Evolutionary conservation across 2,888 invertebrate genomes (phyloP).

Genomic region (Pterostichus madidus): DNA sequence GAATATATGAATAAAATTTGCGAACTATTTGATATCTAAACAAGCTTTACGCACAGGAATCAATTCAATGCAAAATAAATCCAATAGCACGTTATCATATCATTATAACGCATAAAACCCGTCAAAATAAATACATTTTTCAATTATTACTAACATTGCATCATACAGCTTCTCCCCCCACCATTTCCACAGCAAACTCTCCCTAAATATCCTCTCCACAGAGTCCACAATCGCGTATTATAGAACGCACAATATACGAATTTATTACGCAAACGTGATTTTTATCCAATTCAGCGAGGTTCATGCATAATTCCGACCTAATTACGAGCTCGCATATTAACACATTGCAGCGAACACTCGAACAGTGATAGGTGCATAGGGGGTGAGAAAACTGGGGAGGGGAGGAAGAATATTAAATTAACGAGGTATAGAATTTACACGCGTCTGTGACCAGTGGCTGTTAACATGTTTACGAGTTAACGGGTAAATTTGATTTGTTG

Average conservation of each 20-base stretch:
- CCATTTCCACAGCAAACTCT: background rate
- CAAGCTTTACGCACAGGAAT: background rate
- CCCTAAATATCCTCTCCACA: background rate
- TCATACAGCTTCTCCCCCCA: background rate
- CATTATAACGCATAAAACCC: constrained; percentile 48
- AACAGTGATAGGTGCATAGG: background rate
- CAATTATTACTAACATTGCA: constrained; percentile 38
- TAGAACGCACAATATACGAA: constrained; percentile 37
- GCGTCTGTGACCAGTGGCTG: constrained; percentile 3
- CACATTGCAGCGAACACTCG: constrained; percentile 24
- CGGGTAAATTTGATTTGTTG: background rate
- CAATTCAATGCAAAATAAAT: constrained; percentile 29
- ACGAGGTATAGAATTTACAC: constrained; percentile 47
- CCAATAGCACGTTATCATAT: constrained; percentile 38
- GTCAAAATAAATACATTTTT: constrained; percentile 52
- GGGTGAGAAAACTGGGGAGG: background rate
- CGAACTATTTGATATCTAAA: too few relatives aligned
- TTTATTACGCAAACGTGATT: constrained; percentile 57
- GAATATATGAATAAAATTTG: too few relatives aligned
- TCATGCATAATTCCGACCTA: constrained; percentile 57
- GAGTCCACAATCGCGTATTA: background rate
- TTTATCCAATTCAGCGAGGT: constrained; percentile 37
- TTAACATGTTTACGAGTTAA: background rate
- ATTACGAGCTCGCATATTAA: constrained; percentile 52
- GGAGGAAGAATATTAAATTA: constrained; percentile 19